Conservation (phyloP, 2,888 invertebrate genomes). For the Oligia latruncula region DNA sequence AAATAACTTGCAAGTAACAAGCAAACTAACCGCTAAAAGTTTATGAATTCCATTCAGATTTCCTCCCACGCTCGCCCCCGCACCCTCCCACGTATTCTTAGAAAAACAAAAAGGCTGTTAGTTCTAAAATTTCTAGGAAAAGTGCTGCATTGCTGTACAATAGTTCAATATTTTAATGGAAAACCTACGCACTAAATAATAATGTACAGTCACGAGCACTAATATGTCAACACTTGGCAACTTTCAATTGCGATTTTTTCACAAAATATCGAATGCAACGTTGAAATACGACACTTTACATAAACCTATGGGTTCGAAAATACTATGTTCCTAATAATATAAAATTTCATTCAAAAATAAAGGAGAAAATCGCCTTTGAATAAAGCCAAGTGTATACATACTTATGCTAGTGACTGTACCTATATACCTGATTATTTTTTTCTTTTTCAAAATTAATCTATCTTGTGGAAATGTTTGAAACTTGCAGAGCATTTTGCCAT, state of each 20-base stretch:
- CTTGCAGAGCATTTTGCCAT: not conserved
- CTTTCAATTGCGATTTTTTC: too few species aligned
- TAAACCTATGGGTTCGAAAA: too few species aligned
- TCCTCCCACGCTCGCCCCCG: conserved; percentile 29
- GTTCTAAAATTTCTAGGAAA: conserved; percentile 9
- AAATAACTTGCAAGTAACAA: not conserved
- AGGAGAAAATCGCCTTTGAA: too few species aligned
- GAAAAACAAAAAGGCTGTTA: conserved; percentile 19
- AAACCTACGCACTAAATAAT: conserved; percentile 3
- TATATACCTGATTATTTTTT: not conserved
- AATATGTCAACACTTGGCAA: too few species aligned
- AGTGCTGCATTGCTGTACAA: not conserved
- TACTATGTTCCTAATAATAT: too few species aligned
- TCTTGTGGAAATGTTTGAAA: not conserved
- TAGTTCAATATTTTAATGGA: not conserved
- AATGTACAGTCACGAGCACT: too few species aligned
- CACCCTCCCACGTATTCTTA: conserved; percentile 21
- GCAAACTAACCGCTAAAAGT: not conserved
- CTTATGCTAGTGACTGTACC: too few species aligned
- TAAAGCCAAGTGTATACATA: too few species aligned
- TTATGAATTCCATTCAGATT: not conserved
- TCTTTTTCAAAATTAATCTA: not conserved
- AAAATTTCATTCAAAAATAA: too few species aligned
- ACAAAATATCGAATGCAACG: too few species aligned
- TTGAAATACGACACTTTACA: too few species aligned